These are phyloP conservation scores for Carapus acus DNA, from an alignment of 2,797 vertebrate species.

Conservation along the genomic window DNA sequence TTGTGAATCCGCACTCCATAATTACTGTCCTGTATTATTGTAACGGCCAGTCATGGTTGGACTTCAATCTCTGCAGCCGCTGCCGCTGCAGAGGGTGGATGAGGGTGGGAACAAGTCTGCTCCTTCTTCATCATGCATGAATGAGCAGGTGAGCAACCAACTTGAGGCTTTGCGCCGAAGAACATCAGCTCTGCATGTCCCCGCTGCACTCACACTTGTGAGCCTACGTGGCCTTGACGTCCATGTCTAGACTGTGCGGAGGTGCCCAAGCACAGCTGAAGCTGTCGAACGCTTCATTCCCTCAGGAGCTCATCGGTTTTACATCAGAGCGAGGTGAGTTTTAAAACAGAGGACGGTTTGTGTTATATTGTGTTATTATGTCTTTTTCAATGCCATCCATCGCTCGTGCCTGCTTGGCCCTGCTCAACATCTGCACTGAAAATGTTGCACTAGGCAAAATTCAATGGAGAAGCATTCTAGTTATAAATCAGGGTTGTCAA, in stretches of 20 bases:
- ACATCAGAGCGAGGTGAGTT: not conserved
- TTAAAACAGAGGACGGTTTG: not conserved
- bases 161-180: conserved; percentile 5
- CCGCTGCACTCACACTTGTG: not conserved
- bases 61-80: conserved; percentile 1
- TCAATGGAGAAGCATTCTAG: not conserved
- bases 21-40: too few relatives aligned
- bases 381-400: not conserved
- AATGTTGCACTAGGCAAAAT: not conserved
- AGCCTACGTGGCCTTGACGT: conserved; percentile 12
- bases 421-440: not conserved
- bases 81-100: conserved; percentile 23
- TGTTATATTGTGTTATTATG: too few relatives aligned
- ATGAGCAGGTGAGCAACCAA: conserved; percentile 15
- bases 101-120: conserved; percentile 27
- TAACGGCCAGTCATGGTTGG: too few relatives aligned
- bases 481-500: too few relatives aligned
- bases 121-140: conserved; percentile 37
- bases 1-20: too few relatives aligned
- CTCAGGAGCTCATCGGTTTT: not conserved
- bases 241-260: not conserved
- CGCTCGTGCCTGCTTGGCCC: not conserved
- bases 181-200: conserved; percentile 5
- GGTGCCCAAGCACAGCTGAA: not conserved
- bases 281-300: conserved; percentile 1